Evolutionary conservation across 1,140 invertebrate genomes (phyloP).

Genomic region (Venturia canescens): DNA sequence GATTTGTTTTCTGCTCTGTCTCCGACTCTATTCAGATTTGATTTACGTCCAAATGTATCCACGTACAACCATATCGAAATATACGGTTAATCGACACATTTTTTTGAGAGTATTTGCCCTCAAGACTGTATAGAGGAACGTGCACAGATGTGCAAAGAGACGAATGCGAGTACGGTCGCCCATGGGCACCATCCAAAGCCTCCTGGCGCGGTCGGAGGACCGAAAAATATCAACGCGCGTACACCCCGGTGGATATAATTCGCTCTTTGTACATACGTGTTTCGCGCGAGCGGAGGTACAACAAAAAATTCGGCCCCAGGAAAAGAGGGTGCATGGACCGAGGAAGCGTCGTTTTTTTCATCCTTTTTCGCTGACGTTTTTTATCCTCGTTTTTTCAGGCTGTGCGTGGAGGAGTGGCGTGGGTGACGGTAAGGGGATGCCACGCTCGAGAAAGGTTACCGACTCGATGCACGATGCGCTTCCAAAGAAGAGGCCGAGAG

Average conservation of each 20-base stretch:
- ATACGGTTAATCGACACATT: not conserved
- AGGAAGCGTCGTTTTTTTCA: not conserved
- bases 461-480: conserved; percentile 37
- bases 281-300: conserved; percentile 23
- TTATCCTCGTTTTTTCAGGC: not conserved
- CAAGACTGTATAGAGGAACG: not conserved
- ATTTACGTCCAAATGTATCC: too few relatives aligned
- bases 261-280: conserved; percentile 40
- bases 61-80: too few relatives aligned
- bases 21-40: too few relatives aligned
- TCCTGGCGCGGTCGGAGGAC: not conserved
- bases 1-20: too few relatives aligned
- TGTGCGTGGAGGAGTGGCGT: not conserved
- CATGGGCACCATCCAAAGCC: conserved; percentile 24
- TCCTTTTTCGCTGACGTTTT: not conserved
- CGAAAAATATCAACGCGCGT: conserved; percentile 38
- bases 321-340: conserved; percentile 8
- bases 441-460: not conserved
- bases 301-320: conserved; percentile 26
- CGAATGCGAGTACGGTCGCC: conserved; percentile 7
- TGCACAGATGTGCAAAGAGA: not conserved
- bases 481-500: not conserved
- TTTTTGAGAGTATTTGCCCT: not conserved
- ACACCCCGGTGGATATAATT: conserved; percentile 22
- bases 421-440: not conserved